Conservation (phyloP, 2,113 vertebrate species). For the Clinocottus analis region DNA sequence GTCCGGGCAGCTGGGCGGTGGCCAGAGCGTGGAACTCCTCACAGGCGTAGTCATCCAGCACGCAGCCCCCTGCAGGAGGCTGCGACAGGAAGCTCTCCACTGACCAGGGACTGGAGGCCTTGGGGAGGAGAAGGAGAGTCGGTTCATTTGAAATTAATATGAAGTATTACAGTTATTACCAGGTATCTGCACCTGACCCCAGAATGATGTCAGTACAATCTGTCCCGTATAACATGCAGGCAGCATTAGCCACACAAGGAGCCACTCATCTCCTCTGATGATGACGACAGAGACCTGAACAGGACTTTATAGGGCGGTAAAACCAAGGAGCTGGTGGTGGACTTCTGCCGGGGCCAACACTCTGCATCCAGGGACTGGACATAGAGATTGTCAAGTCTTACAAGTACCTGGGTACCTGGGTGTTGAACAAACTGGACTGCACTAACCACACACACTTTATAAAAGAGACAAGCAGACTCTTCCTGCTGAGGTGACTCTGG, state of each 20-base stretch:
- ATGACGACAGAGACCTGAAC: no score
- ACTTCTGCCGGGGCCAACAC: no score
- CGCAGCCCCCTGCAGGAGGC: slow-evolving; percentile 53
- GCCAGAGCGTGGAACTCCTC: slow-evolving; percentile 80
- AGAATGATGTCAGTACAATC: neutral
- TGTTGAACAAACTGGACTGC: neutral
- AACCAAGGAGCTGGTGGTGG: no score
- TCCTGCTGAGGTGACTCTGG: no score
- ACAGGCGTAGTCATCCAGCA: slow-evolving; percentile 81
- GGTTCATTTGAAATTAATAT: neutral
- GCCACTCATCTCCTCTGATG: no score
- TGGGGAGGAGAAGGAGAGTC: slow-evolving; percentile 28
- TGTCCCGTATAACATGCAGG: neutral
- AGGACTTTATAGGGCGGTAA: no score
- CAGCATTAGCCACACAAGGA: neutral
- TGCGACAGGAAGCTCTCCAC: slow-evolving; percentile 61
- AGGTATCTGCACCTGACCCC: neutral
- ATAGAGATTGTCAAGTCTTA: no score
- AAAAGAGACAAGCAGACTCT: no score
- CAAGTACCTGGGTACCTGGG: neutral
- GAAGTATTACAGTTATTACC: neutral
- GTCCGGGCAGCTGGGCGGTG: slow-evolving; percentile 69
- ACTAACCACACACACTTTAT: neutral
- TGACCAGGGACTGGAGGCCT: slow-evolving; percentile 79
- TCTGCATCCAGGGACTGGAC: no score